Conservation (phyloP, 2,888 invertebrate species). For the Sinhomidia bicolor region DNA sequence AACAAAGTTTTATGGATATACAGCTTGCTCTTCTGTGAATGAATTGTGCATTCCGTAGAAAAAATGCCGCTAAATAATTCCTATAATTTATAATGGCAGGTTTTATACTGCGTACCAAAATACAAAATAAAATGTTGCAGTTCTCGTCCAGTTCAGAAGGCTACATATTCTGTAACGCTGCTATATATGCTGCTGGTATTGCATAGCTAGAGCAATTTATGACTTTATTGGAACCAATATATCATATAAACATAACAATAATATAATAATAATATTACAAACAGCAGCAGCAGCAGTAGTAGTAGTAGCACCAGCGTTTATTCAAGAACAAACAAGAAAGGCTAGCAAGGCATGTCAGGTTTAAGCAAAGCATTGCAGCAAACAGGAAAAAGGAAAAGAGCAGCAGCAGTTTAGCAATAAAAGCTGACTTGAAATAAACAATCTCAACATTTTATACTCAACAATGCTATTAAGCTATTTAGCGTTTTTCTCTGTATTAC, state of each 20-base stretch:
- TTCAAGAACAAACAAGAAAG: background rate
- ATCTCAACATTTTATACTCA: slow-evolving; percentile 56
- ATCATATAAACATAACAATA: slow-evolving; percentile 21
- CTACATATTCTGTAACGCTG: background rate
- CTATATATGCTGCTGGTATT: background rate
- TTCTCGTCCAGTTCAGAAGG: background rate
- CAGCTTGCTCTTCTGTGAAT: too few relatives aligned
- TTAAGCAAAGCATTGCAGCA: slow-evolving; percentile 27
- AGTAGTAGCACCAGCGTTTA: too few relatives aligned
- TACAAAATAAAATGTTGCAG: background rate
- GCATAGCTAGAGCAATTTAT: slow-evolving; percentile 38
- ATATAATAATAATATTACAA: too few relatives aligned
- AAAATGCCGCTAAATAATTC: background rate
- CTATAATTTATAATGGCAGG: slow-evolving; percentile 39
- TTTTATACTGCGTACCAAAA: background rate
- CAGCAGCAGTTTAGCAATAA: slow-evolving; percentile 67
- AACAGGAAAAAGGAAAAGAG: slow-evolving; percentile 36
- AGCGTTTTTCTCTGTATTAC: background rate
- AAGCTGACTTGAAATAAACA: slow-evolving; percentile 70
- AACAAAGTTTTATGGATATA: too few relatives aligned
- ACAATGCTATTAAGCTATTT: slow-evolving; percentile 48
- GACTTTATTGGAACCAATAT: slow-evolving; percentile 49
- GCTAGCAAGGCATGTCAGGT: slow-evolving; percentile 39
- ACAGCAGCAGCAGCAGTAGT: too few relatives aligned
- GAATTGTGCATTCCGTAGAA: slow-evolving; percentile 14